phyloP scores from a whole-genome alignment of 2,888 invertebrate species.

The Scrobipalpa atriplicella region DNA sequence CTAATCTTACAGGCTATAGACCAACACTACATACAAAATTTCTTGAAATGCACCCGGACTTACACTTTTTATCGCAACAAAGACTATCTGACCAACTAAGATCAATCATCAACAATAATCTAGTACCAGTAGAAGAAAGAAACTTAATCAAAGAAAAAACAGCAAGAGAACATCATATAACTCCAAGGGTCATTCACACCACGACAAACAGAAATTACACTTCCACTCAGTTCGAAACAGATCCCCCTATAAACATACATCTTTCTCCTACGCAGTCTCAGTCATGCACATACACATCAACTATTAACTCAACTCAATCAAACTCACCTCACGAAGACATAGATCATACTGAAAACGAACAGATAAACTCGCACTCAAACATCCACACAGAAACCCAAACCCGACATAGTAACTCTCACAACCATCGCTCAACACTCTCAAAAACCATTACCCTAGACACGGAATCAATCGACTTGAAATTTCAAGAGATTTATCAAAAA shows the following conservation, averaged over 20 bases:
- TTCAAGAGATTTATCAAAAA: background rate
- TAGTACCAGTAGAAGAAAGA: background rate
- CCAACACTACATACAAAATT: too few relatives aligned
- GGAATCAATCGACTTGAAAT: constrained; percentile 12
- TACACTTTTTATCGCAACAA: too few relatives aligned
- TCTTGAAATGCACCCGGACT: too few relatives aligned
- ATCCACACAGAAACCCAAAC: too few relatives aligned
- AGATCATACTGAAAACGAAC: background rate
- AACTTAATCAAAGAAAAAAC: background rate
- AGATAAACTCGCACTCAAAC: background rate
- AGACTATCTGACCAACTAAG: too few relatives aligned
- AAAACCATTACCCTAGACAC: too few relatives aligned
- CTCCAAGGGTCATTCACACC: background rate
- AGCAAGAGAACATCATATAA: background rate
- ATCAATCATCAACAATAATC: too few relatives aligned
- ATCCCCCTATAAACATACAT: too few relatives aligned
- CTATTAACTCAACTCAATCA: background rate
- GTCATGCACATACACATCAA: background rate
- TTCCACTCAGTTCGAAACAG: background rate
- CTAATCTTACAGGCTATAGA: too few relatives aligned
- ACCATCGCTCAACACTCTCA: too few relatives aligned
- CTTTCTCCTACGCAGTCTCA: background rate
- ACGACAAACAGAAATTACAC: background rate
- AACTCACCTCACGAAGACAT: background rate
- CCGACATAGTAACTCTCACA: too few relatives aligned